Base-by-base conservation (phyloP, 2,113 vertebrate species). In the Odontesthes bonariensis region DNA sequence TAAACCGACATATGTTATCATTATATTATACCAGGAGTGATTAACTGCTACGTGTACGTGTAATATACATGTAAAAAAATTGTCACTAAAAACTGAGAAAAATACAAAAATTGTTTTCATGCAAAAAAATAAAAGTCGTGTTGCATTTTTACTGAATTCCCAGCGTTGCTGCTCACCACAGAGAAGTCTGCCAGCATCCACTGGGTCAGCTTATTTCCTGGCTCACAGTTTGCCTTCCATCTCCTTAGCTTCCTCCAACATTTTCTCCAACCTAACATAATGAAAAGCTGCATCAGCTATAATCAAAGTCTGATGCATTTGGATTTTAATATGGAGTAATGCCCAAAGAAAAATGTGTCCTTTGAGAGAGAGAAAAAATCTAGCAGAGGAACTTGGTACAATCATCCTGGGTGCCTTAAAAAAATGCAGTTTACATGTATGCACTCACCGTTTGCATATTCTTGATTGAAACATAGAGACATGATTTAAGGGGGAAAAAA, bases 261-360 rank as follows among this genome's bases (percentile, higher is more conserved):
- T 61, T 81, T 73, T 59, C 65, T 59, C 44, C 56, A 40, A 72
- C 59, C 74, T 55, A 59, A 70, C 60, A 70, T 51, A 14, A 44
- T 62, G 61, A 81, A 87, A 81, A 32, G 65, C 84, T 84, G 80
- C 74, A 78, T 89, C 90, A 92, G 87, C 88, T 69, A 46, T 85
- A 77, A 82, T 75, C 74, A 83, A 87, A 78, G 73, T 79, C 79
- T 75, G 85, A 84, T 89, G 75, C 88, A 82, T 83, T 80, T 87
- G 77, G 79, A 78, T 88, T 86, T 86, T 55, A 84, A 91, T 89
- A 81, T 54, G 69, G 74, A 80, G 69, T 65, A 86, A 77, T 81
- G 78, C 88, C 88, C 76, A 86, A 86, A 91, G 84, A 90, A 84
- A 85, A 83, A 83, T 79, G 49, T 81, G 84, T 89, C 85, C 86